A percentile compares a stretch with the other conserved stretches of the same genome.
phyloP scores from a whole-genome alignment of 2,797 vertebrate genomes.

The Heterohyrax brucei region DNA sequence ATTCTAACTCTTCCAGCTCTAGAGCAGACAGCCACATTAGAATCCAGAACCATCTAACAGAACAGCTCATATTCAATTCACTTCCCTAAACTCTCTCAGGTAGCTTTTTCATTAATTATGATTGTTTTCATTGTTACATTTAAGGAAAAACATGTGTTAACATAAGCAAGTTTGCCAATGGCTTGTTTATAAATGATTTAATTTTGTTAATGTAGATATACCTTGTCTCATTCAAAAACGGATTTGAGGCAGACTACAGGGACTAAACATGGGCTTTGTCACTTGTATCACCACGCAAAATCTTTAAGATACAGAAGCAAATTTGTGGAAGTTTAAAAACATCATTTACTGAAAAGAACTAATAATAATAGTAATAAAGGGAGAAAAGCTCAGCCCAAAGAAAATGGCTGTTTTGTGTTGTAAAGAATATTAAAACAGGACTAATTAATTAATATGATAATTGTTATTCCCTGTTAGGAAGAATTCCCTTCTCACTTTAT shows the following conservation, averaged over 20 bases:
- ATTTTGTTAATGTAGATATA: conserved; percentile 71
- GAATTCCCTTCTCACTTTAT: neutral
- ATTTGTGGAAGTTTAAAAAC: conserved; percentile 47
- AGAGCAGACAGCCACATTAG: neutral
- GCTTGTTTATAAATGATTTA: conserved; percentile 68
- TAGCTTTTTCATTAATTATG: conserved; percentile 55
- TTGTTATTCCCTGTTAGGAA: neutral
- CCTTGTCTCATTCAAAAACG: conserved; percentile 59
- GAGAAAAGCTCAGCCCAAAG: conserved; percentile 13
- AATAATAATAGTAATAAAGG: conserved; percentile 53
- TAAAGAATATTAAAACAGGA: conserved; percentile 10
- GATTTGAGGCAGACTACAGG: conserved; percentile 71
- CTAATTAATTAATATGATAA: conserved; percentile 60
- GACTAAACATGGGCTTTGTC: conserved; percentile 61
- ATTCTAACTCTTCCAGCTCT: neutral
- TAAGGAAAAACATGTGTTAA: conserved; percentile 72
- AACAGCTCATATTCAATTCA: neutral
- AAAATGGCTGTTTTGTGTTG: conserved; percentile 37
- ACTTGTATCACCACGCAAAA: conserved; percentile 43
- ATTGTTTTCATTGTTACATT: conserved; percentile 60
- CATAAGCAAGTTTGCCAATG: conserved; percentile 68
- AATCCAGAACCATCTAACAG: neutral
- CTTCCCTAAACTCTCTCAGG: neutral
- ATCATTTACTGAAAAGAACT: conserved; percentile 21
- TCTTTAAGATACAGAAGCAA: conserved; percentile 65